Percentiles rank a stretch among this genome's conserved stretches.
Evolutionary conservation across 2,797 vertebrate genomes (phyloP).

Genomic region (Myotis pilosus): DNA sequence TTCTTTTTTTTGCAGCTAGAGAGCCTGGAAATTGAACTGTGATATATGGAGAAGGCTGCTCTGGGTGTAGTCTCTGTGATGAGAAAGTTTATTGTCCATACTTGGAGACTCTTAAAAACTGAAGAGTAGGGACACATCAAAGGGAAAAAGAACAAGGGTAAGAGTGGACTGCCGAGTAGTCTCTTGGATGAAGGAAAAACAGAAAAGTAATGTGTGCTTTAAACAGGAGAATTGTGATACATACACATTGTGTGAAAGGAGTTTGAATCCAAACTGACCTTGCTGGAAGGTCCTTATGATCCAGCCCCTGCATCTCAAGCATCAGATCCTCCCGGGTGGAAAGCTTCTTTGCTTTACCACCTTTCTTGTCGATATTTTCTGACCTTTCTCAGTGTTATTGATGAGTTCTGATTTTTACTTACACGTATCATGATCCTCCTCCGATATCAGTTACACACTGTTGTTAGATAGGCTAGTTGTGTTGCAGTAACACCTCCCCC

Average conservation of each 20-base stretch:
- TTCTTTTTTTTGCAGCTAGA: neutral
- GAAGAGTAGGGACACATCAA: conserved; percentile 31
- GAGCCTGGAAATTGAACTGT: conserved; percentile 33
- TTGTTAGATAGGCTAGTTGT: neutral
- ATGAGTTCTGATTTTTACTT: neutral
- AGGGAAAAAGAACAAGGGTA: neutral
- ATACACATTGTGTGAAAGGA: neutral
- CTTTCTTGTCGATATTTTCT: neutral
- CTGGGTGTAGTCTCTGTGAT: neutral
- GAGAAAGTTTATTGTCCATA: conserved; percentile 11
- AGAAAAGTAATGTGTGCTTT: neutral
- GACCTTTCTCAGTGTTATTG: neutral
- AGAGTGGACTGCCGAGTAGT: neutral
- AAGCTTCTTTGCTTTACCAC: neutral
- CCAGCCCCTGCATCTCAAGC: neutral
- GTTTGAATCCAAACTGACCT: neutral
- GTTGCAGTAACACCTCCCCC: neutral
- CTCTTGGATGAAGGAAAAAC: neutral
- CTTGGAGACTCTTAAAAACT: conserved; percentile 50
- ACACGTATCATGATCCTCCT: neutral
- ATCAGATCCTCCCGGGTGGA: neutral
- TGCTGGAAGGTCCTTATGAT: neutral
- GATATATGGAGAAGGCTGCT: neutral
- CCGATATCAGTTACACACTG: too few relatives aligned
- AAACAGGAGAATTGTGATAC: neutral